Percentiles rank a stretch among this genome's conserved stretches.
Conservation (phyloP, 1,140 invertebrate genomes). For the Drosophila sp. region DNA sequence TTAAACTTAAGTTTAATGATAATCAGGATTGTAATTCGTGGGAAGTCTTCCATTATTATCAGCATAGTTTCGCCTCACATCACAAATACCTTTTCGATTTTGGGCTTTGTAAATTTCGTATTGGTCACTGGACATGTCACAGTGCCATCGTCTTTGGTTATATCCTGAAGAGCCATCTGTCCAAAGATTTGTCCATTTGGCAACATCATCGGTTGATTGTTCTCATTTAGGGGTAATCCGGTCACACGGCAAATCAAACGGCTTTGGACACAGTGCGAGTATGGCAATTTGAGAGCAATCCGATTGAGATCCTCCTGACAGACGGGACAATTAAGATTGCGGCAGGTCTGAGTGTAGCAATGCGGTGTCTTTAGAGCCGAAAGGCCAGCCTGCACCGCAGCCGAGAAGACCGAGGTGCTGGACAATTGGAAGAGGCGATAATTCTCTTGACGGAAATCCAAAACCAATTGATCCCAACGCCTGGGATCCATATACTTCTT, state of each 20-base stretch:
- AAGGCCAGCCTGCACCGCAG: constrained; percentile 93
- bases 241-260: constrained; percentile 93
- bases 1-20: constrained; percentile 61
- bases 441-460: constrained; percentile 96
- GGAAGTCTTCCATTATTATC: constrained; percentile 10
- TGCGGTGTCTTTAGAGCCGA: constrained; percentile 97
- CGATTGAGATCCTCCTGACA: constrained; percentile 94
- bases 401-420: constrained; percentile 95
- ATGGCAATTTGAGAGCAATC: constrained; percentile 93
- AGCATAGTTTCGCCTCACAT: constrained; percentile 86
- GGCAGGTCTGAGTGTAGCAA: constrained; percentile 87
- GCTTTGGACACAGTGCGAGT: constrained; percentile 98
- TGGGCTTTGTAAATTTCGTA: constrained; percentile 93
- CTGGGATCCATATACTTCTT: constrained; percentile 84
- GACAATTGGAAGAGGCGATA: constrained; percentile 97
- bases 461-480: constrained; percentile 92
- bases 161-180: constrained; percentile 94
- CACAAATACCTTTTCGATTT: constrained; percentile 97
- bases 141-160: constrained; percentile 94
- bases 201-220: constrained; percentile 98
- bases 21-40: constrained; percentile 28
- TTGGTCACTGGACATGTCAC: constrained; percentile 96
- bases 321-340: constrained; percentile 96
- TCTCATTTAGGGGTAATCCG: constrained; percentile 96
- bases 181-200: constrained; percentile 99